Evolutionary conservation across 2,888 invertebrate genomes (phyloP).

Genomic region (Trichogramma evanescens): DNA sequence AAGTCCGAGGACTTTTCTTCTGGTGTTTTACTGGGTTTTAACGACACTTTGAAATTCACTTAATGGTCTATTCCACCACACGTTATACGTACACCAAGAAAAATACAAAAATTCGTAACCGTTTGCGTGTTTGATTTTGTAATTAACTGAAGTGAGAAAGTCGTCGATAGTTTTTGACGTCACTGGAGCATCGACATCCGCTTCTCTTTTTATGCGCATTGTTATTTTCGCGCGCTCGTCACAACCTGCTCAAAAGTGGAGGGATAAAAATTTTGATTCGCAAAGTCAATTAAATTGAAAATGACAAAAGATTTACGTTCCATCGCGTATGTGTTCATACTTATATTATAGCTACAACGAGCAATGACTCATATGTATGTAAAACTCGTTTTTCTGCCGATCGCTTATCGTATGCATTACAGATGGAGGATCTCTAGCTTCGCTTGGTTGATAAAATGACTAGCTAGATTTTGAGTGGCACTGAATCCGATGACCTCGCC

Average conservation of each 20-base stretch:
- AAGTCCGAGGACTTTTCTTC: conserved; percentile 7
- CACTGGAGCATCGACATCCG: no score
- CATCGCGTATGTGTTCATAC: neutral
- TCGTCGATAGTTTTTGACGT: no score
- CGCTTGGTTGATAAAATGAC: conserved; percentile 9
- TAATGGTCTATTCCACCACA: no score
- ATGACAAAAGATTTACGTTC: no score
- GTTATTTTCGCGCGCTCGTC: neutral
- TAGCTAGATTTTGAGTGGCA: conserved; percentile 8
- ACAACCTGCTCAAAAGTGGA: no score
- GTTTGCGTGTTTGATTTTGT: conserved; percentile 10
- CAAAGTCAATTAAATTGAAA: no score
- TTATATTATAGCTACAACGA: neutral
- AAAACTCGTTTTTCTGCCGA: neutral
- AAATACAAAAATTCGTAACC: no score
- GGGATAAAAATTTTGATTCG: no score
- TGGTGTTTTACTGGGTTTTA: conserved; percentile 7
- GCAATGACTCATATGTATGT: neutral
- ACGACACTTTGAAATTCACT: conserved; percentile 9
- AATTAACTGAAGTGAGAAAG: no score
- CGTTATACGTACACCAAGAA: no score
- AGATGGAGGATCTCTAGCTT: no score
- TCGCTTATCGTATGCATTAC: conserved; percentile 4
- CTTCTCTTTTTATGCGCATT: neutral
- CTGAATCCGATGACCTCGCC: conserved; percentile 7